phyloP scores from a whole-genome alignment of 2,113 vertebrate genomes.

The Zeus faber region DNA sequence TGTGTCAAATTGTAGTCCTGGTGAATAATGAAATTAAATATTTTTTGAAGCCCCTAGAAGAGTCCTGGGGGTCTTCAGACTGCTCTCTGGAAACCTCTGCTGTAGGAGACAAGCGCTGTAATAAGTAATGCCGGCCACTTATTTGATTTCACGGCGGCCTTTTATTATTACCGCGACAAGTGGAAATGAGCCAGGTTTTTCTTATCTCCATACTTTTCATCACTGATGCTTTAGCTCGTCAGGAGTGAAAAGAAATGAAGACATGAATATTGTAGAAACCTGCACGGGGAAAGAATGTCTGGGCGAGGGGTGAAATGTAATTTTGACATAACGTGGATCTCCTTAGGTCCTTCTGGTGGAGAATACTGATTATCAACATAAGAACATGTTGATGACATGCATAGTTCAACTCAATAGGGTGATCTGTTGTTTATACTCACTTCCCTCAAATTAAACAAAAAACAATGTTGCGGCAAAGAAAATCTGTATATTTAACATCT shows the following conservation, averaged over 20 bases:
- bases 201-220: conserved; percentile 40
- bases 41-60: background rate
- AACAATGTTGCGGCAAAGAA: too few species aligned
- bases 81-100: background rate
- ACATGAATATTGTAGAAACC: conserved; percentile 22
- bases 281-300: too few species aligned
- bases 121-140: conserved; percentile 17
- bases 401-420: too few species aligned
- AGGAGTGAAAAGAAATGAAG: conserved; percentile 25
- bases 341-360: background rate
- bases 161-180: conserved; percentile 40
- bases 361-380: background rate
- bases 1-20: background rate
- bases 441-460: too few species aligned
- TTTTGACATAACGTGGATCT: conserved; percentile 4
- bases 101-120: conserved; percentile 22
- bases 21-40: background rate
- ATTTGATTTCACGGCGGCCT: conserved; percentile 44
- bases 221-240: conserved; percentile 11
- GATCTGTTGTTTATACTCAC: too few species aligned
- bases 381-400: too few species aligned
- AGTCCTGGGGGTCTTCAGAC: background rate
- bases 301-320: conserved; percentile 15
- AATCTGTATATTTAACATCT: too few species aligned
- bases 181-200: conserved; percentile 30